A percentile compares a stretch with the other conserved stretches of the same genome.
phyloP scores from a whole-genome alignment of 2,797 vertebrate species.

The Danionella dracula region DNA sequence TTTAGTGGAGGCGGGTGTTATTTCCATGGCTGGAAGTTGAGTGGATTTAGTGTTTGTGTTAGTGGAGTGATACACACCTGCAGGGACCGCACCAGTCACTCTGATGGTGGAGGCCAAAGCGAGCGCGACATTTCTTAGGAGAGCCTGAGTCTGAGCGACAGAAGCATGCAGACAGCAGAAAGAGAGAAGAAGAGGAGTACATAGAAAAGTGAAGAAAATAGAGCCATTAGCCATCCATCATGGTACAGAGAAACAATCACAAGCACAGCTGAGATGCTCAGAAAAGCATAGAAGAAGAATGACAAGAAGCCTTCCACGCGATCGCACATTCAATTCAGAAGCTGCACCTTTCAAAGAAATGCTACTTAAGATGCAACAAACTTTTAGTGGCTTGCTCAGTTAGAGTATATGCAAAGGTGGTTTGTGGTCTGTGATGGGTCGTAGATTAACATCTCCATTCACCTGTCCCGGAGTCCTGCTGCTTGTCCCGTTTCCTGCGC shows the following conservation, averaged over 20 bases:
- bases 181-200: not conserved
- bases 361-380: too few species aligned
- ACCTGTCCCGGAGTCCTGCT: constrained; percentile 93
- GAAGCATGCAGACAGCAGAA: constrained; percentile 66
- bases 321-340: too few species aligned
- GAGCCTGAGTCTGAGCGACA: constrained; percentile 94
- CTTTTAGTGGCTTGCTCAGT: too few species aligned
- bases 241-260: not conserved
- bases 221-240: not conserved
- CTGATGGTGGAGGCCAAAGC: constrained; percentile 99
- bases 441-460: constrained; percentile 20
- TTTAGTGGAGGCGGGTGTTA: too few species aligned
- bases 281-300: too few species aligned
- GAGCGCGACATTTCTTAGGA: constrained; percentile 99
- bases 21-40: too few species aligned
- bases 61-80: constrained; percentile 86
- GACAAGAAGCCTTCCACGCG: too few species aligned
- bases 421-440: too few species aligned
- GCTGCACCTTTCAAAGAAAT: too few species aligned
- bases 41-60: not conserved
- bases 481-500: constrained; percentile 92
- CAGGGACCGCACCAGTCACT: constrained; percentile 99
- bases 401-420: too few species aligned
- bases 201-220: not conserved
- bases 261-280: not conserved